A percentile compares a stretch with the other conserved stretches of the same genome.
phyloP scores from a whole-genome alignment of 2,113 vertebrate genomes.

The Cynopterus brachyotis region DNA sequence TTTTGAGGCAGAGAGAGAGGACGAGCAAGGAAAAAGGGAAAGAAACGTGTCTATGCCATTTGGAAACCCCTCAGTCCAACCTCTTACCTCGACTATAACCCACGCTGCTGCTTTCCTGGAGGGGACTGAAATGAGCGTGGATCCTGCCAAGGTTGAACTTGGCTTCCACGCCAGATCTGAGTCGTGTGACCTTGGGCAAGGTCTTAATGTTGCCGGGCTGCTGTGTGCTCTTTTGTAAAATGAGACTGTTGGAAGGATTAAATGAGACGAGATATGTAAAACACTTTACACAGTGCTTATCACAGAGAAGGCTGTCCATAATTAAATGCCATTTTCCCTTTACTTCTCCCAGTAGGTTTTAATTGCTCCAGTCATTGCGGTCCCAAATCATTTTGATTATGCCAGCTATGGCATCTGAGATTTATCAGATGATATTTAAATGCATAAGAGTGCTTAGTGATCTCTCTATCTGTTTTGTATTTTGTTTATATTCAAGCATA shows the following conservation, averaged over 20 bases:
- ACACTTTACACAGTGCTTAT: background rate
- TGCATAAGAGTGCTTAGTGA: background rate
- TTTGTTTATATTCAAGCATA: background rate
- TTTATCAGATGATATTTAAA: conserved; percentile 37
- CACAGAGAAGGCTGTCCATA: background rate
- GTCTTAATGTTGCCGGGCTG: background rate
- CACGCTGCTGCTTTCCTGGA: background rate
- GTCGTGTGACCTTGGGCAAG: background rate
- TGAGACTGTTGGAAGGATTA: background rate
- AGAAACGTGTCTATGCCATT: too few relatives aligned
- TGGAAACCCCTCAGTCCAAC: too few relatives aligned
- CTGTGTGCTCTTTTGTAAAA: background rate
- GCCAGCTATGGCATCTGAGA: background rate
- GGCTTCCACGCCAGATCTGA: background rate
- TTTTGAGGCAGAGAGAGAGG: too few relatives aligned
- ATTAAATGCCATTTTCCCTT: conserved; percentile 23
- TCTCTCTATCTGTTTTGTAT: conserved; percentile 14
- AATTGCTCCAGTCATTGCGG: background rate
- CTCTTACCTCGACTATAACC: background rate
- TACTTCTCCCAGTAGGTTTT: background rate
- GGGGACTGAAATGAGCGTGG: background rate
- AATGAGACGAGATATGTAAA: background rate
- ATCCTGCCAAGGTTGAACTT: background rate
- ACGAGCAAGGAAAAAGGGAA: too few relatives aligned
- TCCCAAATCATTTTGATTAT: conserved; percentile 14